Base-by-base conservation (phyloP, 1,140 invertebrate genomes). In the Drosophila punjabiensis region DNA sequence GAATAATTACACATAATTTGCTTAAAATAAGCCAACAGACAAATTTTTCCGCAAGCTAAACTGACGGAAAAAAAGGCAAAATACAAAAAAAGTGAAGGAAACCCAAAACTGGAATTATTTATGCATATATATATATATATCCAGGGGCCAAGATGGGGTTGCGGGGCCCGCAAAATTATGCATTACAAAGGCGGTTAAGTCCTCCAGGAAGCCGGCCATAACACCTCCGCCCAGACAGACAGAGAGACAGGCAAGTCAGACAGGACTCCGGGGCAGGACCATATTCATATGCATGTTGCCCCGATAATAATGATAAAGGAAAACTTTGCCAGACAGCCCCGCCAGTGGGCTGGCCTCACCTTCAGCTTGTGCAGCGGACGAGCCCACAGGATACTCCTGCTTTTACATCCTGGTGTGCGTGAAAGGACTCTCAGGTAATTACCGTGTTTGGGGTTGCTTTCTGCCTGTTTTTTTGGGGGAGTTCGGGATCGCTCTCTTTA, bases 161-260 rank as follows among this genome's bases (percentile, higher is more conserved):
- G 70, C 24, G 53, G 53, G 20, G 69, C 33, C 50, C 65, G 52
- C 39, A 70, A 88, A 85, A 88, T 88, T 88, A 88, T 88, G 84
- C 85, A 88, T 88, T 89, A 89, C 84, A 84, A 88, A 88, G 88
- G 82, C 78, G 86, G 81, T 89, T 90, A 90, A 89, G 85, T 89
- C 85, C 85, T 89, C 71, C 85, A 59, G 86, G 86, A 90, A 90
- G 76, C 82, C 82, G 85, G 75, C 78, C 85, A 89, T 90, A 89
- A 89, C 86, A 89, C 86, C 85, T 90, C 88, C 86, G 68, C 60
- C 64, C 77, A 33, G 30, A 33, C 59, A 50, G 41, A 8, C 50
- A 18, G 30, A 33, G 30, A 53, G 16, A 18, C 30, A 53, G 47
- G 45, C 45, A 77, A 60, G 63, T 56, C 78, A 81, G 78, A 85